phyloP scores from a whole-genome alignment of 1,140 invertebrate species.

The Drosophila tropicalis region DNA sequence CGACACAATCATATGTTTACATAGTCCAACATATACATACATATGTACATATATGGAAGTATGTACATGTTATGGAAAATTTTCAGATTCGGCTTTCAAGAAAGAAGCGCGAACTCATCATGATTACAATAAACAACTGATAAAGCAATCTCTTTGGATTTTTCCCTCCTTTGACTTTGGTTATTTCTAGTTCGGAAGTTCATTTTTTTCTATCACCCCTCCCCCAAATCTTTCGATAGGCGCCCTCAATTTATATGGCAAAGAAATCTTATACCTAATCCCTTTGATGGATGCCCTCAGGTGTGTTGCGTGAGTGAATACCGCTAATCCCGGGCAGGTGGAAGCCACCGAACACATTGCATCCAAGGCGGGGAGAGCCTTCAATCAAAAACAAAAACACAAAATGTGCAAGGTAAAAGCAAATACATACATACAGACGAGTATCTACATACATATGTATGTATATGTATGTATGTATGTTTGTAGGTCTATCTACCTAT shows the following conservation, averaged over 20 bases:
- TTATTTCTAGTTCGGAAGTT: conserved; percentile 27
- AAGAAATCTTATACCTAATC: conserved; percentile 25
- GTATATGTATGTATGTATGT: too few species aligned
- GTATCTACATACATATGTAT: too few species aligned
- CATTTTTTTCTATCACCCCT: background rate
- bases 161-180: background rate
- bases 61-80: conserved; percentile 6
- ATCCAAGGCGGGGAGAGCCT: background rate
- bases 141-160: conserved; percentile 19
- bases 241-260: conserved; percentile 12
- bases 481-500: background rate
- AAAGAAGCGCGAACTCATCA: conserved; percentile 20
- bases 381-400: background rate
- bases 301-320: conserved; percentile 14
- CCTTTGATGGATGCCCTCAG: conserved; percentile 42
- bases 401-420: background rate
- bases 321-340: conserved; percentile 19
- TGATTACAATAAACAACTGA: conserved; percentile 28
- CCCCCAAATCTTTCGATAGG: background rate
- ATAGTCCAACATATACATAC: conserved; percentile 7
- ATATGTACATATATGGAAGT: background rate
- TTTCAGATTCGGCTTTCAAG: background rate
- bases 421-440: conserved; percentile 11
- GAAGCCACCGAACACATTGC: conserved; percentile 14
- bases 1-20: conserved; percentile 17